These are phyloP conservation scores for Cyanoramphus novaezelandiae DNA, from an alignment of 2,113 vertebrate genomes.

Conservation along the genomic window DNA sequence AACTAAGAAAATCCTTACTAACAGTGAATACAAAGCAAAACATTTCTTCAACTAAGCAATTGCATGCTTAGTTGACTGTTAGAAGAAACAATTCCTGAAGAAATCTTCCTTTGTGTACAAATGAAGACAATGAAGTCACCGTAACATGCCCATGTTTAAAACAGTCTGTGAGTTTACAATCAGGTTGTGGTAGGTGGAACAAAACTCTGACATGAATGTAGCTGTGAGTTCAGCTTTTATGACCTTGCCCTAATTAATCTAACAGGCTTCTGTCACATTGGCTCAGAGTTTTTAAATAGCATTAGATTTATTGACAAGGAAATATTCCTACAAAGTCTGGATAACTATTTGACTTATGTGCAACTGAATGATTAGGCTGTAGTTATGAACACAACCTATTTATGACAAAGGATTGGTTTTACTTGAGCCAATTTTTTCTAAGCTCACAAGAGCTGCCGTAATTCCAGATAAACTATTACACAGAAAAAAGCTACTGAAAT, in stretches of 20 bases:
- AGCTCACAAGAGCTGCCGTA: conserved; percentile 64
- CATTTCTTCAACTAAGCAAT: not conserved
- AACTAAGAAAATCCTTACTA: not conserved
- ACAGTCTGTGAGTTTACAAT: not conserved
- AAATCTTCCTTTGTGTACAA: not conserved
- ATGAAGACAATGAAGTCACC: not conserved
- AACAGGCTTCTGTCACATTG: conserved; percentile 23
- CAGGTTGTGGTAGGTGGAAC: not conserved
- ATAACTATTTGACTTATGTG: conserved; percentile 54
- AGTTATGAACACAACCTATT: conserved; percentile 55
- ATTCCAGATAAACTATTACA: conserved; percentile 72
- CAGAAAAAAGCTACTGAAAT: conserved; percentile 67
- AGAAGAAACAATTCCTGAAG: not conserved
- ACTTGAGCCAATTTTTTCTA: conserved; percentile 66
- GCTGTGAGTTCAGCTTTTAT: conserved; percentile 24
- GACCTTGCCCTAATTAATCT: conserved; percentile 43
- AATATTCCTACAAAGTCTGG: conserved; percentile 46
- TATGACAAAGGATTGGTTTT: conserved; percentile 69
- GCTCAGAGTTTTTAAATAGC: conserved; percentile 15
- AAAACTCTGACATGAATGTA: conserved; percentile 22
- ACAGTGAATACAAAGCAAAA: not conserved
- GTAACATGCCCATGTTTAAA: not conserved
- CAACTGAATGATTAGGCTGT: conserved; percentile 67
- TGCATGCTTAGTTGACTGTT: not conserved
- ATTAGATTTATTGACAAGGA: conserved; percentile 59